Evolutionary conservation across 1,140 invertebrate species (phyloP).

Genomic region (Penaeus japonicus): DNA sequence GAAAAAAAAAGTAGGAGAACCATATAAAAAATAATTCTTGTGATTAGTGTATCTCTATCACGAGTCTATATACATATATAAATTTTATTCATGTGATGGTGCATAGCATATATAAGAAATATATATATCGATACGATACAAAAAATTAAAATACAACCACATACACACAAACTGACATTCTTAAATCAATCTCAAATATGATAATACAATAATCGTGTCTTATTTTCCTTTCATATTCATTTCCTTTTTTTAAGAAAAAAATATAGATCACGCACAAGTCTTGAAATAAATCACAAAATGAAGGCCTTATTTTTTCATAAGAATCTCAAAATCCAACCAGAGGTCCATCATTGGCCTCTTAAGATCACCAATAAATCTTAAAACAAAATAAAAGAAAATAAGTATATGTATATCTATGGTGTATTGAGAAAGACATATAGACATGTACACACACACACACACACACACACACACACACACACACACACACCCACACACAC

Average conservation of each 20-base stretch:
- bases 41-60: not conserved
- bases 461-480: not conserved
- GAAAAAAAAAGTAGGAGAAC: not conserved
- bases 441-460: not conserved
- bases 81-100: not conserved
- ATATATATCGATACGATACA: not conserved
- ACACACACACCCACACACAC: not conserved
- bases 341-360: too few species aligned
- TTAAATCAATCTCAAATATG: too few species aligned
- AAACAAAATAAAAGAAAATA: not conserved
- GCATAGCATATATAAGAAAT: not conserved
- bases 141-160: too few species aligned
- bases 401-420: not conserved
- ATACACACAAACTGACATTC: too few species aligned
- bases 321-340: too few species aligned
- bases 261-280: too few species aligned
- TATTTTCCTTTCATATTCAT: too few species aligned
- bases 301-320: too few species aligned
- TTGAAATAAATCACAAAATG: too few species aligned
- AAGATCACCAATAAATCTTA: too few species aligned
- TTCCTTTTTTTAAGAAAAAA: too few species aligned
- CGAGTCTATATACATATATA: not conserved
- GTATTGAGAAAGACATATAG: not conserved
- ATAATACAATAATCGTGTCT: too few species aligned
- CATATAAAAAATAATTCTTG: not conserved